These are phyloP conservation scores for Amphiprion ocellaris DNA, from an alignment of 2,113 vertebrate species.

Conservation along the genomic window DNA sequence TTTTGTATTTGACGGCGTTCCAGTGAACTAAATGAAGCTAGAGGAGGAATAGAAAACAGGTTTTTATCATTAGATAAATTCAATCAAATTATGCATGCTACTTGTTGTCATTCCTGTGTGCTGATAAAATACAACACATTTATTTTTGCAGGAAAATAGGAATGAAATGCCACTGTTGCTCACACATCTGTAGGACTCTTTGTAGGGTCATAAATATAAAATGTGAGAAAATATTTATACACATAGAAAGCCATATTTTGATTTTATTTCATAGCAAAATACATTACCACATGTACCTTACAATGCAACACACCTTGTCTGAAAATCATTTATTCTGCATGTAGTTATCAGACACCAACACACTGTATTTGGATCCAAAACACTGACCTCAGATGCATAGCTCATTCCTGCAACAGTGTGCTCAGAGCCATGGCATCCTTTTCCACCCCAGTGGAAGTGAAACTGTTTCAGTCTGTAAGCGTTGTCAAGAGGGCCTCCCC, in stretches of 20 bases:
- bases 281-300: not conserved
- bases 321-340: no score
- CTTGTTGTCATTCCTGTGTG: not conserved
- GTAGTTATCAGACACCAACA: not conserved
- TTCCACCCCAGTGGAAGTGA: slow-evolving; percentile 97
- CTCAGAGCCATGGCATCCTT: slow-evolving; percentile 90
- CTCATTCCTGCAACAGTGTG: slow-evolving; percentile 91
- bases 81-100: not conserved
- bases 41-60: not conserved
- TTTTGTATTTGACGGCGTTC: slow-evolving; percentile 92
- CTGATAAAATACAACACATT: not conserved
- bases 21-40: slow-evolving; percentile 98
- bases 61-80: not conserved
- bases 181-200: no score
- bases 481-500: slow-evolving; percentile 90
- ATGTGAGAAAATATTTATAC: no score
- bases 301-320: not conserved
- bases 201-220: no score
- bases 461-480: slow-evolving; percentile 95
- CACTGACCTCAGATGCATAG: slow-evolving; percentile 91
- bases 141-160: not conserved
- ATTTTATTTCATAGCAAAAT: not conserved
- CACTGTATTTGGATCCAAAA: not conserved
- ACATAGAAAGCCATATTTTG: no score
- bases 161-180: not conserved